phyloP scores from a whole-genome alignment of 2,888 invertebrate genomes.

The Dasypogon diadema region DNA sequence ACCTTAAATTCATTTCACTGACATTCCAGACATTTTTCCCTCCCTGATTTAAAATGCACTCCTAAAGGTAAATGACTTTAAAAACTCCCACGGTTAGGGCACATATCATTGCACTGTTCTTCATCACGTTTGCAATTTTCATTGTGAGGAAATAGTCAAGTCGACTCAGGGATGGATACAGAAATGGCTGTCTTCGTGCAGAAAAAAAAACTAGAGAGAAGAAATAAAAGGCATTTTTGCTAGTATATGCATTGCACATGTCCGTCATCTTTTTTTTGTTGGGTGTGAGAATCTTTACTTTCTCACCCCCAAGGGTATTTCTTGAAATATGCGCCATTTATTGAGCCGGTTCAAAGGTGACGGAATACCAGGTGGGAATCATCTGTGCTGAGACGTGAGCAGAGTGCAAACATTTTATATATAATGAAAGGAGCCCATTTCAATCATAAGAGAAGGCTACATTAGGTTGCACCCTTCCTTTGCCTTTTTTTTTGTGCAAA shows the following conservation, averaged over 20 bases:
- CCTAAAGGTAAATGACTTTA: not conserved
- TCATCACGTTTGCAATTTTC: slow-evolving; percentile 15
- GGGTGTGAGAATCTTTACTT: slow-evolving; percentile 4
- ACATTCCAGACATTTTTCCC: no score
- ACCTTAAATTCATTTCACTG: no score
- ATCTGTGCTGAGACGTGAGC: slow-evolving; percentile 6
- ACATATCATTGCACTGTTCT: not conserved
- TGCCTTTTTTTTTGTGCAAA: no score
- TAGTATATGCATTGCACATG: slow-evolving; percentile 16
- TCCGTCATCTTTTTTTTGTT: not conserved
- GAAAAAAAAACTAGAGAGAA: slow-evolving; percentile 14
- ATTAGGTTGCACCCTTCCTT: no score
- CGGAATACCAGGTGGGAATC: slow-evolving; percentile 19
- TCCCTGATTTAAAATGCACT: not conserved
- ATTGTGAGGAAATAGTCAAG: not conserved
- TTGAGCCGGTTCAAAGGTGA: slow-evolving; percentile 27
- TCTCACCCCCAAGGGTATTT: slow-evolving; percentile 8
- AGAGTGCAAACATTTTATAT: not conserved
- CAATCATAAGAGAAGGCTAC: no score
- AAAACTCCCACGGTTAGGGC: not conserved
- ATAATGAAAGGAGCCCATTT: no score
- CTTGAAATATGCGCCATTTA: slow-evolving; percentile 17
- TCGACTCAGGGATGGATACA: not conserved
- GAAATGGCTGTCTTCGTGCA: no score
- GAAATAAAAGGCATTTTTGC: not conserved